Conservation (phyloP, 2,888 invertebrate species). For the Tachina lurida region DNA sequence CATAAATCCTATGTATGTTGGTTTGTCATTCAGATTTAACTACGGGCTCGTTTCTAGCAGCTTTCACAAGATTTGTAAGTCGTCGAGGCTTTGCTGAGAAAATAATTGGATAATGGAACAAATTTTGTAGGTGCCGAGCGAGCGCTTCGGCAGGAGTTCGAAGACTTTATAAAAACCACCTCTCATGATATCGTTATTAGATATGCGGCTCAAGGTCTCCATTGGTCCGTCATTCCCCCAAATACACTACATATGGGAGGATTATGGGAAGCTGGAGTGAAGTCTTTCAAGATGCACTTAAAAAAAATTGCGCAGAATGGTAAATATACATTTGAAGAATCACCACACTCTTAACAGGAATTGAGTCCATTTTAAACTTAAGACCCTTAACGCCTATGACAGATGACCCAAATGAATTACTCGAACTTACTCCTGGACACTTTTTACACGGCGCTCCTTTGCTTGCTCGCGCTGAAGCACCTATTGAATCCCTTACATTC, state of each 20-base stretch:
- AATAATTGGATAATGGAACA: conserved; percentile 59
- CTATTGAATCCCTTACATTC: background rate
- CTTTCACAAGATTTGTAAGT: conserved; percentile 2
- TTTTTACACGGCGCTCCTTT: background rate
- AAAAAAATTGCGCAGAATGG: conserved; percentile 10
- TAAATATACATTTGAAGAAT: conserved; percentile 53
- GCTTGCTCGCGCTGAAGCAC: background rate
- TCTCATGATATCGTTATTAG: background rate
- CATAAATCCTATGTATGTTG: conserved; percentile 45
- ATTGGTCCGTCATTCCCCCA: too few species aligned
- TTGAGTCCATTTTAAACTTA: conserved; percentile 53
- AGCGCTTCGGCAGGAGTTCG: background rate
- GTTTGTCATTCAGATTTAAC: conserved; percentile 56
- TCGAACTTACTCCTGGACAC: background rate
- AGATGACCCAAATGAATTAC: background rate
- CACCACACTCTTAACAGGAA: conserved; percentile 25
- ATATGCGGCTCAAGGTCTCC: background rate
- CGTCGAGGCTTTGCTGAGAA: conserved; percentile 57
- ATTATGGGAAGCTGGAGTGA: conserved; percentile 49
- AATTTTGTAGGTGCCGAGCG: too few species aligned
- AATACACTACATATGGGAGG: too few species aligned
- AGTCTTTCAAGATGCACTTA: conserved; percentile 53
- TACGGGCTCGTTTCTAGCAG: conserved; percentile 31
- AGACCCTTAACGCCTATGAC: conserved; percentile 21
- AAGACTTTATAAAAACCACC: background rate